Evolutionary conservation across 1,140 invertebrate species (phyloP).

Genomic region (Hetaerina americana): DNA sequence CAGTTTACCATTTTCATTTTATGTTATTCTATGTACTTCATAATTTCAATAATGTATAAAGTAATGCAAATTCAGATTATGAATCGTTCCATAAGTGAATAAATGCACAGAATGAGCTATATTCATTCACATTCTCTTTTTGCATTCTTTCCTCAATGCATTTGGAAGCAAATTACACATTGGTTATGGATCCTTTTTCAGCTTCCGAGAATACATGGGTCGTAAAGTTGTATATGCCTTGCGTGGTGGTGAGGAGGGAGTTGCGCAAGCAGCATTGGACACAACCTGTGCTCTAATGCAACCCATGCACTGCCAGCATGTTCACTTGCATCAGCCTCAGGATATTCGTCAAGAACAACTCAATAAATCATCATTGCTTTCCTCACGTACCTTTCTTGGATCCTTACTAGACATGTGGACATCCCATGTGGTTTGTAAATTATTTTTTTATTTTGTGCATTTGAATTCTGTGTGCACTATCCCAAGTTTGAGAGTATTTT

Average conservation of each 20-base stretch:
- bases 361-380: slow-evolving; percentile 92
- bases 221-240: slow-evolving; percentile 82
- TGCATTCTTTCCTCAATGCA: too few relatives aligned
- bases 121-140: too few relatives aligned
- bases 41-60: too few relatives aligned
- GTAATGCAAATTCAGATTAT: too few relatives aligned
- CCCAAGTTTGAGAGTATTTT: too few relatives aligned
- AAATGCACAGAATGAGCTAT: too few relatives aligned
- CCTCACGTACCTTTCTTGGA: slow-evolving; percentile 85
- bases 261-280: slow-evolving; percentile 92
- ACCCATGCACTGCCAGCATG: slow-evolving; percentile 95
- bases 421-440: slow-evolving; percentile 70
- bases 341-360: slow-evolving; percentile 89
- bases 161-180: too few relatives aligned
- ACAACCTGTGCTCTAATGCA: slow-evolving; percentile 97
- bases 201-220: slow-evolving; percentile 90
- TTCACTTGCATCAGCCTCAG: slow-evolving; percentile 24
- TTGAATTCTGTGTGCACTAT: too few relatives aligned
- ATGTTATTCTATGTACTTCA: too few relatives aligned
- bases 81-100: too few relatives aligned
- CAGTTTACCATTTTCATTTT: too few relatives aligned
- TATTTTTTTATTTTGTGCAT: slow-evolving; percentile 3
- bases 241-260: slow-evolving; percentile 72
- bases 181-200: slow-evolving; percentile 32
- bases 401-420: slow-evolving; percentile 90